phyloP scores from a whole-genome alignment of 2,888 invertebrate genomes.

The Rhaphigaster nebulosa region DNA sequence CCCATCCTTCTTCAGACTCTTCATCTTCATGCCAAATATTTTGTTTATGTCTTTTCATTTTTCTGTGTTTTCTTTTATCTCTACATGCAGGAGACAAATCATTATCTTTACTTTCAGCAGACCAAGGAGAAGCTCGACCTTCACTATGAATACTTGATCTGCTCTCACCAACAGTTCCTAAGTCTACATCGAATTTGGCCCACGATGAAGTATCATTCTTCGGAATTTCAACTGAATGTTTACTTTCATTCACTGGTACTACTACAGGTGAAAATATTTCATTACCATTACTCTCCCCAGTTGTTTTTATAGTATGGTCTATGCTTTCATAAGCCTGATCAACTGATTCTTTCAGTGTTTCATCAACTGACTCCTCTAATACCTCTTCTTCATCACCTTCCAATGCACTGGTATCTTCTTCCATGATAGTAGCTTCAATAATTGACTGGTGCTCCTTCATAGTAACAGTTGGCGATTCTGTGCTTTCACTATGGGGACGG shows the following conservation, averaged over 20 bases:
- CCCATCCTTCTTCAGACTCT: slow-evolving; percentile 67
- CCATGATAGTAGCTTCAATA: slow-evolving; percentile 67
- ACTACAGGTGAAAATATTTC: slow-evolving; percentile 56
- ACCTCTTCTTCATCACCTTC: slow-evolving; percentile 65
- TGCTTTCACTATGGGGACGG: slow-evolving; percentile 66
- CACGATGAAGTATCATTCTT: slow-evolving; percentile 67
- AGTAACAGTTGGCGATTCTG: slow-evolving; percentile 66
- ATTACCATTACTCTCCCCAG: slow-evolving; percentile 69
- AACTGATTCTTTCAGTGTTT: slow-evolving; percentile 59
- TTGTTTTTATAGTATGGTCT: slow-evolving; percentile 19
- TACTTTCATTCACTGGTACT: slow-evolving; percentile 52
- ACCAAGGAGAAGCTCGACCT: slow-evolving; percentile 65
- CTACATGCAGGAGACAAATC: slow-evolving; percentile 64
- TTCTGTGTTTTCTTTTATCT: slow-evolving; percentile 66
- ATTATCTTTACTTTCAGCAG: slow-evolving; percentile 66
- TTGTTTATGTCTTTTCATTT: slow-evolving; percentile 64
- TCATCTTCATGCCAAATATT: slow-evolving; percentile 67
- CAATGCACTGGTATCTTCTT: slow-evolving; percentile 66
- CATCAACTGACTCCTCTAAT: slow-evolving; percentile 62
- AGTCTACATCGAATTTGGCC: slow-evolving; percentile 73
- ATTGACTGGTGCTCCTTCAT: slow-evolving; percentile 66
- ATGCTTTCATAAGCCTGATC: slow-evolving; percentile 36
- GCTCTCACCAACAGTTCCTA: slow-evolving; percentile 61
- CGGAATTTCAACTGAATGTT: slow-evolving; percentile 58
- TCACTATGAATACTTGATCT: slow-evolving; percentile 64